Evolutionary conservation across 1,140 invertebrate species (phyloP).

Genomic region (Trichoplusia ni): DNA sequence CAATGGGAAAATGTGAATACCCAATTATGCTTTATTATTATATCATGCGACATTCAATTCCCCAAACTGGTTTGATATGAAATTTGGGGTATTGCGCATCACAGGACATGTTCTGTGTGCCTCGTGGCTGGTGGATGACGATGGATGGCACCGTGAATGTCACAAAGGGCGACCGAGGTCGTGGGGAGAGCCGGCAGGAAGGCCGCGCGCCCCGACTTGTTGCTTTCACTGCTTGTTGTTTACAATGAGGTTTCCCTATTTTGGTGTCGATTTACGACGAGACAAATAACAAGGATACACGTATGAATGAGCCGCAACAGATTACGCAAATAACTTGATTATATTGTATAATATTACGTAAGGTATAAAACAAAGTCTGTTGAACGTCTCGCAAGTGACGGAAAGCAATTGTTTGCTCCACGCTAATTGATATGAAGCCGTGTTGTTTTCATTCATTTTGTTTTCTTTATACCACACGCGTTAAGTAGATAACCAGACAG

Average conservation of each 20-base stretch:
- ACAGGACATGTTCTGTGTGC: constrained; percentile 12
- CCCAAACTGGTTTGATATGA: constrained; percentile 14
- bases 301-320: constrained; percentile 33
- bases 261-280: constrained; percentile 43
- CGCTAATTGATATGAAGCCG: constrained; percentile 28
- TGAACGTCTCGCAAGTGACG: constrained; percentile 6
- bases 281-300: constrained; percentile 40
- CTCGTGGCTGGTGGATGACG: constrained; percentile 32
- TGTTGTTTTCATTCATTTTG: constrained; percentile 25
- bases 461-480: constrained; percentile 26
- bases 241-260: constrained; percentile 51
- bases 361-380: constrained; percentile 20
- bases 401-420: constrained; percentile 28
- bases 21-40: constrained; percentile 8
- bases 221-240: constrained; percentile 54
- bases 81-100: constrained; percentile 29
- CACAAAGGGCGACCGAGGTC: constrained; percentile 54
- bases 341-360: constrained; percentile 5
- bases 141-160: constrained; percentile 39
- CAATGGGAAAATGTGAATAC: constrained; percentile 4
- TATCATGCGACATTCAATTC: constrained; percentile 2
- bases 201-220: constrained; percentile 57
- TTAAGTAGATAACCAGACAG: constrained; percentile 25
- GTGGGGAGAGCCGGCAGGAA: constrained; percentile 36
- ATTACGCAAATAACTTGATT: constrained; percentile 31